Percentiles rank a stretch among this genome's conserved stretches.
These are phyloP conservation scores for Sebastes wilsoni DNA, from an alignment of 2,797 vertebrate species.

Conservation along the genomic window DNA sequence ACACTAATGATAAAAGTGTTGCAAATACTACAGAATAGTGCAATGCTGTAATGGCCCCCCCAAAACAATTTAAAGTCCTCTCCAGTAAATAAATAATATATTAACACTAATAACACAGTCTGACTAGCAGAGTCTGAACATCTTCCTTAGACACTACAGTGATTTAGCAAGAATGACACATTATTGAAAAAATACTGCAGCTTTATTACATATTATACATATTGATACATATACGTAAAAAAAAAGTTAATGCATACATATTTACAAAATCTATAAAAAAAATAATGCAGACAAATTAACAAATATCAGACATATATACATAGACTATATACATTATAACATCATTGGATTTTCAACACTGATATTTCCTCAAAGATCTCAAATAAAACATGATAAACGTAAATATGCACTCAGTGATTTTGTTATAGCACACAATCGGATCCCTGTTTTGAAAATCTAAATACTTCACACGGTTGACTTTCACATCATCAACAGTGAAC, in stretches of 20 bases:
- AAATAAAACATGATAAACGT: not conserved
- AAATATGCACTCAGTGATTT: not conserved
- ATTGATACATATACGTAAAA: not conserved
- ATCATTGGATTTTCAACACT: not conserved
- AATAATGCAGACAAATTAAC: not conserved
- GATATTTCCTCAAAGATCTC: not conserved
- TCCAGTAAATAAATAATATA: slow-evolving; percentile 46
- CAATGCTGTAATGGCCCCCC: not conserved
- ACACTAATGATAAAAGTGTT: not conserved
- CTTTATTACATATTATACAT: not conserved
- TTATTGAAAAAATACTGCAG: not conserved
- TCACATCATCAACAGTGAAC: too few species aligned
- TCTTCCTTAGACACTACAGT: not conserved
- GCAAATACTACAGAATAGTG: not conserved
- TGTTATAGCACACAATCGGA: not conserved
- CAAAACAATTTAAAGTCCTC: not conserved
- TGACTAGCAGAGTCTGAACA: not conserved
- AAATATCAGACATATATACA: not conserved
- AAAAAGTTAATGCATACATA: not conserved
- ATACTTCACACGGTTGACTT: not conserved
- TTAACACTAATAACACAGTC: not conserved
- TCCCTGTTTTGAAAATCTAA: not conserved
- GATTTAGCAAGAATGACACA: not conserved
- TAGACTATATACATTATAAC: too few species aligned
- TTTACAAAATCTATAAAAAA: not conserved